Evolutionary conservation across 2,797 vertebrate genomes (phyloP).

Genomic region (Vireo griseus): DNA sequence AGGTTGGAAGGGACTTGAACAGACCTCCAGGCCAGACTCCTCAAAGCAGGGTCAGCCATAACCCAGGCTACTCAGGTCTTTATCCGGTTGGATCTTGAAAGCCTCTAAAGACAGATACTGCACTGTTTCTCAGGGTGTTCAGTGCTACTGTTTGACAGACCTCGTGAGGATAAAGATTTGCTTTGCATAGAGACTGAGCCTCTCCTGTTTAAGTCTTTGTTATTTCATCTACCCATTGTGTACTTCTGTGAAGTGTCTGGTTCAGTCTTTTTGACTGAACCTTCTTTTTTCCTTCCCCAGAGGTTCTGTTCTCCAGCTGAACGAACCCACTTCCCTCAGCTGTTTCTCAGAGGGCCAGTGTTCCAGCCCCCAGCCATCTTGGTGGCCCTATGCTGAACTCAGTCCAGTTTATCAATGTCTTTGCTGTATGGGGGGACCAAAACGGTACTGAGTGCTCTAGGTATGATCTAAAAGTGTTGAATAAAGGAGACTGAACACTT

Average conservation of each 20-base stretch:
- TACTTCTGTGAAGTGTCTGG: not conserved
- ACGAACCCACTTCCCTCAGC: not conserved
- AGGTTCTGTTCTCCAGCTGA: not conserved
- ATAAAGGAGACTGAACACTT: accelerated
- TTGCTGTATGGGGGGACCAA: not conserved
- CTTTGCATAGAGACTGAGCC: accelerated
- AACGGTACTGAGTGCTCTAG: not conserved
- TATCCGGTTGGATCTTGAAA: not conserved
- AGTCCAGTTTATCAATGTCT: not conserved
- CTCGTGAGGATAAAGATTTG: not conserved
- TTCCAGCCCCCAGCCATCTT: not conserved
- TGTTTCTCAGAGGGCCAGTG: not conserved
- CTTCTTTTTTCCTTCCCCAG: not conserved
- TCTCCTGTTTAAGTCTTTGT: not conserved
- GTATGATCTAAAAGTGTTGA: not conserved
- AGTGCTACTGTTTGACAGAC: not conserved
- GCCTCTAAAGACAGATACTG: not conserved
- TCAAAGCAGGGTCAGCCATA: not conserved
- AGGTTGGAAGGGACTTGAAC: not conserved
- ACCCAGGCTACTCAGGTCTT: not conserved
- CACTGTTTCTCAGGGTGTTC: accelerated
- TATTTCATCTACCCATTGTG: accelerated
- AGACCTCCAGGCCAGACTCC: not conserved
- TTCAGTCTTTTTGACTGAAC: not conserved
- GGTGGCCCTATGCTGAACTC: not conserved